phyloP scores from a whole-genome alignment of 2,888 invertebrate species.

The Lasioglossum leucozonium region DNA sequence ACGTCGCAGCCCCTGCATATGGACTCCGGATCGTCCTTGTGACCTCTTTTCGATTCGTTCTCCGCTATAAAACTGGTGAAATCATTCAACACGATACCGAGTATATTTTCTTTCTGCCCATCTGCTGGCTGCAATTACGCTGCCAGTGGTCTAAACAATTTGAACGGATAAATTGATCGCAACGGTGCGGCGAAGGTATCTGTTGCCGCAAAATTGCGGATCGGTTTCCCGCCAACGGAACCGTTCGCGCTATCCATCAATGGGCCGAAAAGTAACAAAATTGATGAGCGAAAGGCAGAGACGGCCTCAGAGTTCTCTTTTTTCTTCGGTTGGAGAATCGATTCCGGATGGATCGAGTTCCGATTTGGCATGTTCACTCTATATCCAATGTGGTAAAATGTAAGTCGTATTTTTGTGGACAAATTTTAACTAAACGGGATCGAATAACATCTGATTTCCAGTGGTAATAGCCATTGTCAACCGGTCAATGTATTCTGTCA shows the following conservation, averaged over 20 bases:
- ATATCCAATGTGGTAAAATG: neutral
- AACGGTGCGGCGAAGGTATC: neutral
- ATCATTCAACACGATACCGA: neutral
- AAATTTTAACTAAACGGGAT: too few species aligned
- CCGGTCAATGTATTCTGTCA: neutral
- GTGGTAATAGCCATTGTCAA: too few species aligned
- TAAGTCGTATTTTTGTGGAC: too few species aligned
- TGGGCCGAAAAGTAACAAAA: slow-evolving; percentile 14
- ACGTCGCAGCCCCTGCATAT: neutral
- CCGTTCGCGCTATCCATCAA: slow-evolving; percentile 5
- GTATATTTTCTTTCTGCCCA: too few species aligned
- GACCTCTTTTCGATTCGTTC: neutral
- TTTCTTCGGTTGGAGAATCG: neutral
- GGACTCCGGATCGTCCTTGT: neutral
- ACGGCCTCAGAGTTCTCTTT: neutral
- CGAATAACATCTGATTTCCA: too few species aligned
- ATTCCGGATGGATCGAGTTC: neutral
- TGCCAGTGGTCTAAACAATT: neutral
- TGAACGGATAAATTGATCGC: neutral
- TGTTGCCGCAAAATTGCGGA: neutral
- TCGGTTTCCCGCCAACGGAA: neutral
- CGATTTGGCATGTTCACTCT: too few species aligned
- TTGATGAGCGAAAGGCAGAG: neutral
- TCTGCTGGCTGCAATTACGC: neutral
- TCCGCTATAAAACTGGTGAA: neutral